phyloP scores from a whole-genome alignment of 2,797 vertebrate genomes.

The Syndactyla subalaris region DNA sequence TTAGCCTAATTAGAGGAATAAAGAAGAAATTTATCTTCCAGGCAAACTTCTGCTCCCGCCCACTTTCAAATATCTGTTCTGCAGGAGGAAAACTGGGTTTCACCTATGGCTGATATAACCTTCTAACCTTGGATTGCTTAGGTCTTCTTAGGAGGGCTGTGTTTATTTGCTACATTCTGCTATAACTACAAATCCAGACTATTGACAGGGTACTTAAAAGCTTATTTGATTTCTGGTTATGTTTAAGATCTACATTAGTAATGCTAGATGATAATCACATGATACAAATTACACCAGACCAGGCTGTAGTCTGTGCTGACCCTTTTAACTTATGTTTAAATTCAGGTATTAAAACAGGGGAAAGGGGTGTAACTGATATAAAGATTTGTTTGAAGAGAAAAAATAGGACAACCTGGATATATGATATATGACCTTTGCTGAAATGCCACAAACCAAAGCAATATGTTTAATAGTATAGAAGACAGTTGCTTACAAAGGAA shows the following conservation, averaged over 20 bases:
- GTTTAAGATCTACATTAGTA: neutral
- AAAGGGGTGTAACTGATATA: neutral
- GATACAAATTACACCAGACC: neutral
- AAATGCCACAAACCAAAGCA: neutral
- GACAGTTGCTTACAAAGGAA: neutral
- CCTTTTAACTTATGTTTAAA: neutral
- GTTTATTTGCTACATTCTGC: neutral
- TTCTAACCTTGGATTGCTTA: neutral
- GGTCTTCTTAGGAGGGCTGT: neutral
- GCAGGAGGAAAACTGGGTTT: neutral
- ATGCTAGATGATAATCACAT: neutral
- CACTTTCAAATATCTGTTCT: neutral
- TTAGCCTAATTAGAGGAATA: neutral
- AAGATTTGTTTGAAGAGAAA: neutral
- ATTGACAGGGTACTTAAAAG: neutral
- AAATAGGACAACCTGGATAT: neutral
- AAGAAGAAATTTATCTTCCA: neutral
- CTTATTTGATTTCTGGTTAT: neutral
- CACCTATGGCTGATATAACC: neutral
- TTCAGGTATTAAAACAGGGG: neutral
- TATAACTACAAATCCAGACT: neutral
- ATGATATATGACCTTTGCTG: neutral
- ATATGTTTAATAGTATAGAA: neutral
- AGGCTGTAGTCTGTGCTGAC: neutral
- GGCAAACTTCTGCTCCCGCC: neutral